Evolutionary conservation across 2,888 invertebrate species (phyloP).

Genomic region (Chalcis sispes): DNA sequence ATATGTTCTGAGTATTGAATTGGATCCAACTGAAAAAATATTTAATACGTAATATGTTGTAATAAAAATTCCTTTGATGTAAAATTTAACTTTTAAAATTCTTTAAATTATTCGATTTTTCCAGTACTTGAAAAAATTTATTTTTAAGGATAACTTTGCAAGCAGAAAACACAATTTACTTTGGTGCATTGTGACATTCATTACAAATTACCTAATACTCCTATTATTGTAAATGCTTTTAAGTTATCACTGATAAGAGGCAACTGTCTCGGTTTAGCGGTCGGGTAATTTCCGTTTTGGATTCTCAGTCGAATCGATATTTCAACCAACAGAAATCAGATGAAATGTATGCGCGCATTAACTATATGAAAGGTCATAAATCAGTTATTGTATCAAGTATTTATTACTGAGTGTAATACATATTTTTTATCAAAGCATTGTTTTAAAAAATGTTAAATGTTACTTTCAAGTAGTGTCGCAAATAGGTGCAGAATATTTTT

Average conservation of each 20-base stretch:
- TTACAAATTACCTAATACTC: conserved; percentile 29
- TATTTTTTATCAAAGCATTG: no score
- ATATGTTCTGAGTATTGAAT: no score
- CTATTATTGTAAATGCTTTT: conserved; percentile 44
- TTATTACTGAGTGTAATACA: neutral
- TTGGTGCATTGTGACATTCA: neutral
- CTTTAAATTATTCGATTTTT: no score
- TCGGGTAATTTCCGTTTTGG: conserved; percentile 51
- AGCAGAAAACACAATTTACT: neutral
- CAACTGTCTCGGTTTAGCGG: conserved; percentile 30
- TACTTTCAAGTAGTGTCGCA: no score
- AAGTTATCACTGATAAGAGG: conserved; percentile 41
- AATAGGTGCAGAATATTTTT: no score
- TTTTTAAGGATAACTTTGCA: no score
- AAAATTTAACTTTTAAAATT: no score
- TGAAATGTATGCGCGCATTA: conserved; percentile 3
- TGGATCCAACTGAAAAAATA: no score
- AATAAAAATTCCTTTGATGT: no score
- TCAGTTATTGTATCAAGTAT: conserved; percentile 1
- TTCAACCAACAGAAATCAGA: conserved; percentile 12
- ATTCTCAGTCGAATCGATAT: conserved; percentile 42
- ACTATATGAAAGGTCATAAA: neutral
- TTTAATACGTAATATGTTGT: no score
- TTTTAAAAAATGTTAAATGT: no score
- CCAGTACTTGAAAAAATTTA: no score